Conservation (phyloP, 2,888 invertebrate genomes). For the Drosophila putrida region DNA sequence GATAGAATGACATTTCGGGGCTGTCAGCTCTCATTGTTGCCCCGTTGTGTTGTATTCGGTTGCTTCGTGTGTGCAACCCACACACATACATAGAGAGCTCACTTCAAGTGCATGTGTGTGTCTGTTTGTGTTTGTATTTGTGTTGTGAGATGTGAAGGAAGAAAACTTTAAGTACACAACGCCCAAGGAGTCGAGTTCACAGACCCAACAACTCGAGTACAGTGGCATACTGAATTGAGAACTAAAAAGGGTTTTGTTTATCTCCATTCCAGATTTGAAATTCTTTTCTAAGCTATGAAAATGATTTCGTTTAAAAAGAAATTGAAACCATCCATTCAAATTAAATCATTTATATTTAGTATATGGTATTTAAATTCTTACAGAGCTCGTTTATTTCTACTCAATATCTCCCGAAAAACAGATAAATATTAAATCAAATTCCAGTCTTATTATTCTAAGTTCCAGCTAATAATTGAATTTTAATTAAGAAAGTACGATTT, state of each 20-base stretch:
- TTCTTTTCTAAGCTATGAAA: neutral
- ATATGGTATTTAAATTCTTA: too few species aligned
- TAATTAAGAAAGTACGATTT: too few species aligned
- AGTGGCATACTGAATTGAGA: conserved; percentile 36
- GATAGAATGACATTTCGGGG: conserved; percentile 82
- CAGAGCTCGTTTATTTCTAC: too few species aligned
- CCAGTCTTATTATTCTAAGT: too few species aligned
- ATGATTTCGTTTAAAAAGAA: neutral
- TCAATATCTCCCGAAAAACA: too few species aligned
- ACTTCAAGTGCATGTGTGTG: conserved; percentile 19
- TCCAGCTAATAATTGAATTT: too few species aligned
- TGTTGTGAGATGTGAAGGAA: conserved; percentile 49
- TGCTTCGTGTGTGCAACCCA: conserved; percentile 32
- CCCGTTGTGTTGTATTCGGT: conserved; percentile 58
- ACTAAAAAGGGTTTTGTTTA: conserved; percentile 2
- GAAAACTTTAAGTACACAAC: conserved; percentile 80
- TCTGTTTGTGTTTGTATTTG: conserved; percentile 40
- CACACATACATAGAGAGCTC: conserved; percentile 28
- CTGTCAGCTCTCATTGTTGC: conserved; percentile 81
- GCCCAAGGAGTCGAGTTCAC: conserved; percentile 53
- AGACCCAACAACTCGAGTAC: conserved; percentile 41
- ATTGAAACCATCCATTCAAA: too few species aligned
- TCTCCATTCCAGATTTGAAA: neutral
- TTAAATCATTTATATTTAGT: too few species aligned
- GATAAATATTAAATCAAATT: too few species aligned